Evolutionary conservation across 2,113 vertebrate genomes (phyloP).

Genomic region (Sardina pilchardus): DNA sequence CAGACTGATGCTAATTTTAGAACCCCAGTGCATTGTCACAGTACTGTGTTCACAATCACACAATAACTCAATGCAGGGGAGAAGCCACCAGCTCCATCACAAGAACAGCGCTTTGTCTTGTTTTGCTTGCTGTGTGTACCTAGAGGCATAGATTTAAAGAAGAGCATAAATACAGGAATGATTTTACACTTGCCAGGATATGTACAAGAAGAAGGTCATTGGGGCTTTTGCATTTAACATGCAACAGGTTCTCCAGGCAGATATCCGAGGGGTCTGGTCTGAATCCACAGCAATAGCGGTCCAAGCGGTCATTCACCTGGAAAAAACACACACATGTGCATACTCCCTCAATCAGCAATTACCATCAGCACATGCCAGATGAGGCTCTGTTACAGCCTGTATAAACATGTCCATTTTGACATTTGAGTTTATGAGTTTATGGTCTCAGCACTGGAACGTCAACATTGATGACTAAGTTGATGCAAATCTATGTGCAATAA

Average conservation of each 20-base stretch:
- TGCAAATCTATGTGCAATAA: not conserved
- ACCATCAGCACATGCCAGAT: not conserved
- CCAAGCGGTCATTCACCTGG: slow-evolving; percentile 89
- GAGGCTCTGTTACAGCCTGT: not conserved
- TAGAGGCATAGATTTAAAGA: not conserved
- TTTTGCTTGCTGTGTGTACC: not conserved
- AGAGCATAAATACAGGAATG: not conserved
- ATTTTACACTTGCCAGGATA: slow-evolving; percentile 79
- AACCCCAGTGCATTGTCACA: not conserved
- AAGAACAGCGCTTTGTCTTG: not conserved
- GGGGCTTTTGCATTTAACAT: slow-evolving; percentile 79
- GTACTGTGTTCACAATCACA: not conserved
- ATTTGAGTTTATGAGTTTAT: not conserved
- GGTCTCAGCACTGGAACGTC: not conserved
- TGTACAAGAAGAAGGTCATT: slow-evolving; percentile 83
- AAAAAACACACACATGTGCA: not conserved
- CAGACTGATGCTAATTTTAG: not conserved
- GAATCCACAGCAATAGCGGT: slow-evolving; percentile 93
- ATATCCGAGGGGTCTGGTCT: slow-evolving; percentile 79
- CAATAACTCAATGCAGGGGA: not conserved
- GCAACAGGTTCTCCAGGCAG: slow-evolving; percentile 86
- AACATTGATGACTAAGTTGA: not conserved
- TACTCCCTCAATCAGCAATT: not conserved
- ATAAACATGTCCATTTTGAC: not conserved
- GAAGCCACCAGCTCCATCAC: not conserved